Conservation (phyloP, 2,113 vertebrate species). For the Fregata magnificens region DNA sequence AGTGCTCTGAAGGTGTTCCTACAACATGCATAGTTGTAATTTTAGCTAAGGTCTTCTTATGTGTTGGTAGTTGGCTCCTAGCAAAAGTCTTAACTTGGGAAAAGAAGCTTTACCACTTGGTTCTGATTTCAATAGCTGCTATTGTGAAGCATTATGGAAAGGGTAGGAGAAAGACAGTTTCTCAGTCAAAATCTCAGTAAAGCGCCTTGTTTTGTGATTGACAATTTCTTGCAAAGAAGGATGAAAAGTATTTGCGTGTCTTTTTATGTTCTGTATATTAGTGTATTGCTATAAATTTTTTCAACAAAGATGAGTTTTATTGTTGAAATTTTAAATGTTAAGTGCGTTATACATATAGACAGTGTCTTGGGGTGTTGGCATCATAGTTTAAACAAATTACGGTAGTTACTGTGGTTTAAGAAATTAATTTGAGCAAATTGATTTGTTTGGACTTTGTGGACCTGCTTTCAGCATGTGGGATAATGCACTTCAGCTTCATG, state of each 20-base stretch:
- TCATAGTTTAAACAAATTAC: background rate
- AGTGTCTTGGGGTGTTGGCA: background rate
- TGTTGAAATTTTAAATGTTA: background rate
- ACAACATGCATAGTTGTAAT: background rate
- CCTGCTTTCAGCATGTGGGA: background rate
- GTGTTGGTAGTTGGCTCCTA: background rate
- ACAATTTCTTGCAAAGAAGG: background rate
- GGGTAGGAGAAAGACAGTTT: background rate
- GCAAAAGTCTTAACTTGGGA: background rate
- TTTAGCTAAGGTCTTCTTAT: background rate
- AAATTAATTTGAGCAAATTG: background rate
- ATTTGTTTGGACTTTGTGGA: background rate
- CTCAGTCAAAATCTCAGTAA: background rate
- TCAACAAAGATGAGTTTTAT: background rate
- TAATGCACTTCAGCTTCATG: background rate
- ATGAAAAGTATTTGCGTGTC: background rate
- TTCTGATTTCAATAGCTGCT: background rate
- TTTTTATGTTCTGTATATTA: background rate
- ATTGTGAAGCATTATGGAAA: background rate
- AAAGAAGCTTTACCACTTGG: background rate
- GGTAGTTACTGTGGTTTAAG: background rate
- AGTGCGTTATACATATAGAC: background rate
- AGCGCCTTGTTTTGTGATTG: background rate
- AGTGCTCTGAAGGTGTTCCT: background rate
- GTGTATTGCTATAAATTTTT: background rate